These are phyloP conservation scores for Chondrosia reniformis DNA, from an alignment of 37 sponge, comb jelly and placozoan genomes.

Conservation along the genomic window DNA sequence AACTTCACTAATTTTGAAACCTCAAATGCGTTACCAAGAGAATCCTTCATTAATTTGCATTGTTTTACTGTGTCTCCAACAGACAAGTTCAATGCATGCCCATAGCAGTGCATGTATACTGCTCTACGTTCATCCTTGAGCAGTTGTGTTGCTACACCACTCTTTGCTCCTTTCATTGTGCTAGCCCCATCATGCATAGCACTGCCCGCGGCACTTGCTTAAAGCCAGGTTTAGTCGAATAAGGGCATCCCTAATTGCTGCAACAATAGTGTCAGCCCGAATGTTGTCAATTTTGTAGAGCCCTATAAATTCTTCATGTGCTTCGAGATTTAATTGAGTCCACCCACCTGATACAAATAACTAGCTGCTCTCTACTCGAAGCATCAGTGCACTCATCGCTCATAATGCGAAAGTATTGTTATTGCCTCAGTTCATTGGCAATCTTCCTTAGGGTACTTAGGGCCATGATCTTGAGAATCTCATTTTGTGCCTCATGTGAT, in stretches of 20 bases:
- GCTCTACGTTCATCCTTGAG: constrained; percentile 24
- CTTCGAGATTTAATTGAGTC: not conserved
- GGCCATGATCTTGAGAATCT: constrained; percentile 36
- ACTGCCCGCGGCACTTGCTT: constrained; percentile 24
- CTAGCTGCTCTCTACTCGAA: constrained; percentile 24
- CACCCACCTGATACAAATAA: constrained; percentile 34
- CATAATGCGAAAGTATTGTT: constrained; percentile 20
- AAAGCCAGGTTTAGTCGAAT: constrained; percentile 21
- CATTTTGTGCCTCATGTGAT: constrained; percentile 38
- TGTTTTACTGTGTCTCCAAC: constrained; percentile 28
- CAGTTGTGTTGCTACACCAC: constrained; percentile 40
- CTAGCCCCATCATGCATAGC: constrained; percentile 48
- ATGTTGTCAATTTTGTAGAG: constrained; percentile 24
- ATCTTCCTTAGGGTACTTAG: constrained; percentile 28
- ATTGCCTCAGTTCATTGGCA: not conserved
- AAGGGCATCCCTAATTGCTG: constrained; percentile 17
- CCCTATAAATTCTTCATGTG: constrained; percentile 26
- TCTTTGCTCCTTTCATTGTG: constrained; percentile 27
- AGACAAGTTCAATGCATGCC: constrained; percentile 34
- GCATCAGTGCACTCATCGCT: constrained; percentile 41
- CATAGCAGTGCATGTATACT: constrained; percentile 35
- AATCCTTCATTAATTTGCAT: constrained; percentile 32
- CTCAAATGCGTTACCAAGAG: constrained; percentile 28
- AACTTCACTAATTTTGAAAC: constrained; percentile 26
- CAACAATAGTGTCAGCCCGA: constrained; percentile 11